These are phyloP conservation scores for Ianthella basta DNA, from an alignment of 37 sponge, comb jelly and placozoan genomes.

Conservation along the genomic window DNA sequence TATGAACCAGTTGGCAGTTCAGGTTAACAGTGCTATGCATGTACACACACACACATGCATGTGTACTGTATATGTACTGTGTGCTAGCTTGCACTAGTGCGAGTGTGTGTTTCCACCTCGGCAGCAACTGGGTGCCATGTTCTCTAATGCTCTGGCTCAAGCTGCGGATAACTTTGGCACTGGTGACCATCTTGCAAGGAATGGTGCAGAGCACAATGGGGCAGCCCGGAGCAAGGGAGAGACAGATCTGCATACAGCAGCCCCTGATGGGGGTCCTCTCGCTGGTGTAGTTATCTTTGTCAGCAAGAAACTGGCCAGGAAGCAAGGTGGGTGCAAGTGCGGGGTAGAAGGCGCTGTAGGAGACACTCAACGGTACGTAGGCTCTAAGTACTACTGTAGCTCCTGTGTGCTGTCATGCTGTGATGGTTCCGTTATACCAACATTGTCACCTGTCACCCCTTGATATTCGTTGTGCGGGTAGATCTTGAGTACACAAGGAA, in stretches of 20 bases:
- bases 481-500: no score
- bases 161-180: slow-evolving; percentile 27
- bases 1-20: no score
- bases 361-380: no score
- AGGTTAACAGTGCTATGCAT: no score
- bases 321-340: slow-evolving; percentile 4
- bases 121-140: slow-evolving; percentile 54
- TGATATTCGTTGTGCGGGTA: no score
- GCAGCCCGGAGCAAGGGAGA: not conserved
- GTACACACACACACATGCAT: no score
- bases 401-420: no score
- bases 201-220: not conserved
- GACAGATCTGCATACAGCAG: not conserved
- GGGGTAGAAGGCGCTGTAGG: no score
- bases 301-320: slow-evolving; percentile 62
- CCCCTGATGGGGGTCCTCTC: slow-evolving; percentile 20
- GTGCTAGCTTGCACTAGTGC: not conserved
- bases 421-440: no score
- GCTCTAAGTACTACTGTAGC: no score
- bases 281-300: slow-evolving; percentile 63
- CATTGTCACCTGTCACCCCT: no score
- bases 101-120: not conserved
- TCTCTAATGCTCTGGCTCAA: slow-evolving; percentile 38
- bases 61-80: no score
- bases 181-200: not conserved